Conservation (phyloP, 2,888 invertebrate species). For the Drosophila kuntzei region DNA sequence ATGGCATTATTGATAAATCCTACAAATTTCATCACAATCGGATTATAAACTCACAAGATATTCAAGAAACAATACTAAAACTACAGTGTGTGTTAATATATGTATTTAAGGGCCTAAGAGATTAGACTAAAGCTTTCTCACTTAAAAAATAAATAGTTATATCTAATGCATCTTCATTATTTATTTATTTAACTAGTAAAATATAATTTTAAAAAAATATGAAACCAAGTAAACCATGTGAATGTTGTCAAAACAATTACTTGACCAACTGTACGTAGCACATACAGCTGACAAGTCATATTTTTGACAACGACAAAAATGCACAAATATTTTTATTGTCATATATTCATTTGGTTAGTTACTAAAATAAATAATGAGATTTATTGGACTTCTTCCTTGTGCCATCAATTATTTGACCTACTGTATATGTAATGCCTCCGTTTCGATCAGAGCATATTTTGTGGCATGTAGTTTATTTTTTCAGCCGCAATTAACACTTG, state of each 20-base stretch:
- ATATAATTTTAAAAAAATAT: no score
- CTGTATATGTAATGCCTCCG: neutral
- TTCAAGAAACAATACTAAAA: no score
- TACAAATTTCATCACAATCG: neutral
- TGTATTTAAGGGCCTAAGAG: no score
- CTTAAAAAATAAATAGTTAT: no score
- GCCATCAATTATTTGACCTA: neutral
- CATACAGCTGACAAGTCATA: neutral
- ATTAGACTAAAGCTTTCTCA: no score
- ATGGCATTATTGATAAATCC: neutral
- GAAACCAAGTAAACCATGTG: no score
- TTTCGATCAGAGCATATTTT: conserved; percentile 11
- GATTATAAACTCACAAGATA: no score
- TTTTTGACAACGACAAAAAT: no score
- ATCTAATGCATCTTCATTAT: no score
- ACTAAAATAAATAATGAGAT: neutral
- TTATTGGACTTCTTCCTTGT: neutral
- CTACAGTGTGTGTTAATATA: no score
- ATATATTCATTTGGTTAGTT: neutral
- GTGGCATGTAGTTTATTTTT: conserved; percentile 24
- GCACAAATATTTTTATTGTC: no score
- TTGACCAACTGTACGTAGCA: neutral
- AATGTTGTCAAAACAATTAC: neutral
- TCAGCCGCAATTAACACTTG: conserved; percentile 45
- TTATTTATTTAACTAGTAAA: no score